phyloP scores from a whole-genome alignment of 2,797 vertebrate genomes.

The Tamandua tetradactyla region DNA sequence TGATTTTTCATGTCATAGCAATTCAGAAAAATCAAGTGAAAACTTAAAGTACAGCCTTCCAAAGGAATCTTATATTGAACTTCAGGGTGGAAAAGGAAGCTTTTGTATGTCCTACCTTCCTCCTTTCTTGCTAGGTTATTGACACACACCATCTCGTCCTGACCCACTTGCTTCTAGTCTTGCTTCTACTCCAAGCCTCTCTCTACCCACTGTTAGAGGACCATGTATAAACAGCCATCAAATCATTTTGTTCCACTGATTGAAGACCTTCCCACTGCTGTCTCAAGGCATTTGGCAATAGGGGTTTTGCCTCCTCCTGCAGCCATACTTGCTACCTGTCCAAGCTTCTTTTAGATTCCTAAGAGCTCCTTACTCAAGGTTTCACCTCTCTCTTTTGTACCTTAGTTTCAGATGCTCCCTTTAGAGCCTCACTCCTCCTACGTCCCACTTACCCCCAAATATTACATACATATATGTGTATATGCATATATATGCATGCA shows the following conservation, averaged over 20 bases:
- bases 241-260: neutral
- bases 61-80: neutral
- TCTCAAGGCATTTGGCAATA: neutral
- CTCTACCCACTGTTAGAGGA: no score
- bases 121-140: neutral
- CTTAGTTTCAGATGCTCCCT: neutral
- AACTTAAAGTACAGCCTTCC: neutral
- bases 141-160: neutral
- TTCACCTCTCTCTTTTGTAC: neutral
- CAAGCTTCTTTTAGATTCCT: neutral
- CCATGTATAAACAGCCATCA: rapidly evolving
- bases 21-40: neutral
- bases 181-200: neutral
- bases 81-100: neutral
- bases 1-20: neutral
- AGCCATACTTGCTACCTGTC: neutral
- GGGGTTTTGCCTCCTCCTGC: neutral
- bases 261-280: neutral
- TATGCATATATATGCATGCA: neutral
- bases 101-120: neutral
- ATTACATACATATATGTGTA: neutral
- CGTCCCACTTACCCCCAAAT: neutral
- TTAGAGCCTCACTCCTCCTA: neutral
- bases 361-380: neutral
- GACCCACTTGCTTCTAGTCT: neutral